Conservation (phyloP, 2,113 vertebrate genomes). For the Hoplias malabaricus region DNA sequence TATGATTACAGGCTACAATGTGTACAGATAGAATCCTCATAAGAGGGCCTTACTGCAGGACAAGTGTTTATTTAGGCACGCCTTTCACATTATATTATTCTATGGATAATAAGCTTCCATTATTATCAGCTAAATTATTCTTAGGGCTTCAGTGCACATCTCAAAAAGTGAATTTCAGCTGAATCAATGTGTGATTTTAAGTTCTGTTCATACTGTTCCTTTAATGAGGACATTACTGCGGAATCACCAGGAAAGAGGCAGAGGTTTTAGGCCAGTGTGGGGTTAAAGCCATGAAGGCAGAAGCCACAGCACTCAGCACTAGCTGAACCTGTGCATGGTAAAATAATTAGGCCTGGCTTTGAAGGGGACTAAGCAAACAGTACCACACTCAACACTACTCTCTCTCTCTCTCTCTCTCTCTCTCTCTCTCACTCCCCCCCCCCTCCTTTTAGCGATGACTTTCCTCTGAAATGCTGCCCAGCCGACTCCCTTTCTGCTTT, state of each 20-base stretch:
- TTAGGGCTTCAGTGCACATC: not conserved
- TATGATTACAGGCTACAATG: too few relatives aligned
- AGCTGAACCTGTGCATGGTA: slow-evolving; percentile 71
- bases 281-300: slow-evolving; percentile 58
- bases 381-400: slow-evolving; percentile 71
- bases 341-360: slow-evolving; percentile 78
- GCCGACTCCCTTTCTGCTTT: slow-evolving; percentile 66
- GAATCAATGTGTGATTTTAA: not conserved
- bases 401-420: slow-evolving; percentile 33
- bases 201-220: not conserved
- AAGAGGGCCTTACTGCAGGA: too few relatives aligned
- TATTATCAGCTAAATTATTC: not conserved
- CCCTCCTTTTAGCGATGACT: slow-evolving; percentile 49
- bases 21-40: too few relatives aligned
- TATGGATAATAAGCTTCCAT: not conserved
- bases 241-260: not conserved
- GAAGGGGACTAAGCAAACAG: slow-evolving; percentile 79
- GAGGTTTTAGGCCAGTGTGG: slow-evolving; percentile 6
- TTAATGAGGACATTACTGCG: not conserved
- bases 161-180: not conserved
- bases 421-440: slow-evolving; percentile 21
- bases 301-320: slow-evolving; percentile 63
- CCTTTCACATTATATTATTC: not conserved
- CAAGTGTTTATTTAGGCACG: too few relatives aligned
- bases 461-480: slow-evolving; percentile 53